phyloP scores from a whole-genome alignment of 2,113 vertebrate genomes.

The Bubo blakistoni region DNA sequence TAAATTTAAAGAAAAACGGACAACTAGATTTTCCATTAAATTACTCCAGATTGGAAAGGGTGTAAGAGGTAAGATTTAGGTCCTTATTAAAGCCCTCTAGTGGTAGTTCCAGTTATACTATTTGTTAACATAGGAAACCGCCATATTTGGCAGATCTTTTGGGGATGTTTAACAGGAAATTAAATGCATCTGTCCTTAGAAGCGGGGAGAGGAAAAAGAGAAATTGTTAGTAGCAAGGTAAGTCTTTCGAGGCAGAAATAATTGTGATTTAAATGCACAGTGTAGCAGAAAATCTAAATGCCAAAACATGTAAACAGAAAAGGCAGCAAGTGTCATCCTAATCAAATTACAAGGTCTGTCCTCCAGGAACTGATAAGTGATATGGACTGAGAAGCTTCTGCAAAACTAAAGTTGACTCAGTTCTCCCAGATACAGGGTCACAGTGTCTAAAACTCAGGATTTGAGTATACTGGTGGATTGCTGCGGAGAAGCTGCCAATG shows the following conservation, averaged over 20 bases:
- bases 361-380: not conserved
- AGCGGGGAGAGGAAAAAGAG: not conserved
- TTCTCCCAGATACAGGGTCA: not conserved
- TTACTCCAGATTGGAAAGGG: not conserved
- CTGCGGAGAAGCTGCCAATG: not conserved
- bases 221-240: not conserved
- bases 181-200: not conserved
- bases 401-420: not conserved
- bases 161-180: not conserved
- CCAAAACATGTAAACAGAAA: not conserved
- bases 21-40: not conserved
- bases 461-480: not conserved
- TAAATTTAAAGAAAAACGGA: not conserved
- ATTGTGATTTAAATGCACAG: not conserved
- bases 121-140: not conserved
- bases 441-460: not conserved
- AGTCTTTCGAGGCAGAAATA: not conserved
- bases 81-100: constrained; percentile 14
- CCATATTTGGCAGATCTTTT: not conserved
- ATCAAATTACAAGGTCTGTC: not conserved
- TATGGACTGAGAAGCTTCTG: not conserved
- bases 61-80: not conserved
- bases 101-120: not conserved
- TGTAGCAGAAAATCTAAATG: not conserved
- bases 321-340: not conserved